Evolutionary conservation across 2,888 invertebrate genomes (phyloP).

Genomic region (Polydrusus tereticollis): DNA sequence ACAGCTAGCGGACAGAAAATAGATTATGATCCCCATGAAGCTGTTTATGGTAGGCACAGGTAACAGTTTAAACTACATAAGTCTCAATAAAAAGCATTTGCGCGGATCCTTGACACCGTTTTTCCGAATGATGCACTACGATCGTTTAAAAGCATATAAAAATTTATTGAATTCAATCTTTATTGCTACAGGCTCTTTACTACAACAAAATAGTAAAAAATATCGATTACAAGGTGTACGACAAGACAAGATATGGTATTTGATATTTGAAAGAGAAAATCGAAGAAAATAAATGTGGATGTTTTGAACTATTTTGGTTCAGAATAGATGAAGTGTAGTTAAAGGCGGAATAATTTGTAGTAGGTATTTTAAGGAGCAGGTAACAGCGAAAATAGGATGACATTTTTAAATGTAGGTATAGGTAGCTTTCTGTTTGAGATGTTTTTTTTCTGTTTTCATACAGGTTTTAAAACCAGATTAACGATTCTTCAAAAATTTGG

Average conservation of each 20-base stretch:
- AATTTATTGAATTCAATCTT: conserved; percentile 22
- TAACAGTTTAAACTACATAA: conserved; percentile 30
- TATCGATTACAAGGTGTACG: conserved; percentile 33
- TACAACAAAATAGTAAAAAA: conserved; percentile 32
- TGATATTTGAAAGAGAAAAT: background rate
- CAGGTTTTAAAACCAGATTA: too few species aligned
- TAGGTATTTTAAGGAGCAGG: too few species aligned
- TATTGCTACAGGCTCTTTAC: conserved; percentile 18
- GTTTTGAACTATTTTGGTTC: too few species aligned
- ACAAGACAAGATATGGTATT: conserved; percentile 24
- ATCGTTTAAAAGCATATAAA: conserved; percentile 30
- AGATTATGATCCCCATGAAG: too few species aligned
- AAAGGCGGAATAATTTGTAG: background rate
- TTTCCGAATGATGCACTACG: conserved; percentile 35
- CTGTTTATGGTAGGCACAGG: conserved; percentile 20
- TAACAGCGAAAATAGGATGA: too few species aligned
- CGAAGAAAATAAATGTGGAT: background rate
- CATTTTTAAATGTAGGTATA: too few species aligned
- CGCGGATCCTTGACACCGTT: conserved; percentile 40
- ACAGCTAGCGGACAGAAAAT: too few species aligned
- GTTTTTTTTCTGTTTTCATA: too few species aligned
- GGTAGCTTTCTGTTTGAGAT: too few species aligned
- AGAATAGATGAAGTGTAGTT: too few species aligned
- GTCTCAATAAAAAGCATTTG: conserved; percentile 30
- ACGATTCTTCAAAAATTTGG: too few species aligned